Evolutionary conservation across 2,888 invertebrate genomes (phyloP).

Genomic region (Endomychus coccineus): DNA sequence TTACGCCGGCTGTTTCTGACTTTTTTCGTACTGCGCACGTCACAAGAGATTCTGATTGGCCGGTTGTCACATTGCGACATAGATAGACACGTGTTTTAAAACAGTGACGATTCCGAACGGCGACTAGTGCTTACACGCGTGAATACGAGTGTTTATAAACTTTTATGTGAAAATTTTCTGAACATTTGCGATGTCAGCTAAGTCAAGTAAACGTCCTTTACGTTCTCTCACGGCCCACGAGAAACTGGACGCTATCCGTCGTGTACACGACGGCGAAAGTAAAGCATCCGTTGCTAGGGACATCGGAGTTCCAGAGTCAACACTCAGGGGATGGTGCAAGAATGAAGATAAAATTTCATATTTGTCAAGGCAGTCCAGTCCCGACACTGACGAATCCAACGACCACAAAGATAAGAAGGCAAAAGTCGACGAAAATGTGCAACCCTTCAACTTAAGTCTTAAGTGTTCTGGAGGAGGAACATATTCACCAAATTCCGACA

Average conservation of each 20-base stretch:
- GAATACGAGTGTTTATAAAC: too few relatives aligned
- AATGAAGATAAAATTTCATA: slow-evolving; percentile 70
- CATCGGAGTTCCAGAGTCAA: slow-evolving; percentile 81
- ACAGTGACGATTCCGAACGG: too few relatives aligned
- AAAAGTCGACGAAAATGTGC: slow-evolving; percentile 31
- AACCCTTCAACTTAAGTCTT: slow-evolving; percentile 36
- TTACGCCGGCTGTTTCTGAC: slow-evolving; percentile 26
- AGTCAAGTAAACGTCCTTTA: slow-evolving; percentile 68
- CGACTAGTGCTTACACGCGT: too few relatives aligned
- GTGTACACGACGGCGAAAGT: slow-evolving; percentile 78
- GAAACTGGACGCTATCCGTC: slow-evolving; percentile 73
- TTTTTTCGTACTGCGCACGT: slow-evolving; percentile 38
- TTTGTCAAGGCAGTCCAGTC: slow-evolving; percentile 61
- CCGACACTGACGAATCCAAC: slow-evolving; percentile 58
- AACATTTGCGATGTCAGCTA: slow-evolving; percentile 51
- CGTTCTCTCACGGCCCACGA: slow-evolving; percentile 68
- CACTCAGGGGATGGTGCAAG: slow-evolving; percentile 82
- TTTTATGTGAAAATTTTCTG: slow-evolving; percentile 7
- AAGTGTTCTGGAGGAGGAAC: slow-evolving; percentile 17
- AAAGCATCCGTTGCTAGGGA: slow-evolving; percentile 80
- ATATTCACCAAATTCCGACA: slow-evolving; percentile 9
- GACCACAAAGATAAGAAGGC: slow-evolving; percentile 27
- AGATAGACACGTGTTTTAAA: slow-evolving; percentile 11
- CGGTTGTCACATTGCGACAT: slow-evolving; percentile 14
- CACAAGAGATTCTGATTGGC: slow-evolving; percentile 31